Evolutionary conservation across 2,888 invertebrate species (phyloP).

Genomic region (Tenthredo notha): DNA sequence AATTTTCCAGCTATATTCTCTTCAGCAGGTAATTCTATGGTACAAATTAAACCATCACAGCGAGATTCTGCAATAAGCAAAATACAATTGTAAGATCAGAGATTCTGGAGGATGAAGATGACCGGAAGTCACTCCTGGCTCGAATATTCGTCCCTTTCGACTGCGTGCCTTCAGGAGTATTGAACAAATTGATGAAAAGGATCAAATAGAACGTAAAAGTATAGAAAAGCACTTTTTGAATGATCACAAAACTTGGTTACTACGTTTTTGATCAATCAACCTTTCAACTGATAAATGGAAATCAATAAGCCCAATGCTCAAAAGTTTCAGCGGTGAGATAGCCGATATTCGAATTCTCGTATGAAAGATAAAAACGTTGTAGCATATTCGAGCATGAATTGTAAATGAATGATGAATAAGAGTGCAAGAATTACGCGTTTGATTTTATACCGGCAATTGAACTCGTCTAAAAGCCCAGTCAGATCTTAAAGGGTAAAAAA

Average conservation of each 20-base stretch:
- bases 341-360: background rate
- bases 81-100: background rate
- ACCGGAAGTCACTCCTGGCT: background rate
- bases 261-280: no score
- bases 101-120: background rate
- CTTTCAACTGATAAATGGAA: background rate
- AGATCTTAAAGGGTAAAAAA: constrained; percentile 14
- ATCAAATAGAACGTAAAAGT: background rate
- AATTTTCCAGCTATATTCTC: background rate
- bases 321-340: background rate
- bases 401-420: background rate
- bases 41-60: background rate
- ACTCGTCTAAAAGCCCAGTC: constrained; percentile 22
- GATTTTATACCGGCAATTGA: constrained; percentile 30
- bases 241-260: background rate
- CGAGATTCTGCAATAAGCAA: background rate
- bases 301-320: background rate
- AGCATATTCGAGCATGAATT: background rate
- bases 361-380: background rate
- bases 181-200: background rate
- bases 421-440: background rate
- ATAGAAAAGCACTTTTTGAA: background rate
- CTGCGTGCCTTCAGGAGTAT: background rate
- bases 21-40: background rate
- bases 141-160: no score